Base-by-base conservation (phyloP, 2,888 invertebrate species). In the Odontothrips loti region DNA sequence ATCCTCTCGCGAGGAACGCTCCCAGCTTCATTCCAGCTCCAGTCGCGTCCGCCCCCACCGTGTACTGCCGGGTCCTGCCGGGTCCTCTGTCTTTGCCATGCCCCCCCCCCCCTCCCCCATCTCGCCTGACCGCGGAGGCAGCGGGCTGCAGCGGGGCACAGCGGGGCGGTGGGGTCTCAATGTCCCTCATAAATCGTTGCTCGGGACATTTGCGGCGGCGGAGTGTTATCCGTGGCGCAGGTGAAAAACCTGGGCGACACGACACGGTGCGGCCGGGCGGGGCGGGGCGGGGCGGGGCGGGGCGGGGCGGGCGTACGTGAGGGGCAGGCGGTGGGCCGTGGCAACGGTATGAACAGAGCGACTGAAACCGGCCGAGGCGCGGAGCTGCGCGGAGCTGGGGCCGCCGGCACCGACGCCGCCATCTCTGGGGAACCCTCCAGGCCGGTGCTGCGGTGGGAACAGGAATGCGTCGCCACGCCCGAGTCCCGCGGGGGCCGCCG, bases 171-270 rank as follows among this genome's bases (percentile, higher is more conserved):
- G 68, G 23, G 68, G 68, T 75, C 23, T 75, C 23, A 75, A 75
- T 75, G 68, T 75, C 68, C 68, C 27, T 75, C 68, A 75, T 75
- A 75, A 75, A 75, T 75, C 68, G 68, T 75, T 23, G 68, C 68
- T 75, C 68, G 68, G 68, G 68, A 75, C 68, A 75, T 75, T 75
- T 75, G 68, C 68, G 68, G 68, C 68, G 68, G 8, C 1, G 12
- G 68, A 75, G 68, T 75, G 68, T 75, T 75, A 75, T 75, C 68
- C 68, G 68, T 11, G 23, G 68, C 68, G 27, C 68, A 75, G 68
- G 68, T 75, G 68, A 75, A 75, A 75, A 75, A 75, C 68, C 68
- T 9, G 27, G 68, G 27, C 23, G 27, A 43, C 34, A 43, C 68
- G 68, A 75, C 23, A 11, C 68, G 68, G 68, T 58, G 68, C 68